These are phyloP conservation scores for Brachylomia viminalis DNA, from an alignment of 2,888 invertebrate genomes.

Conservation along the genomic window DNA sequence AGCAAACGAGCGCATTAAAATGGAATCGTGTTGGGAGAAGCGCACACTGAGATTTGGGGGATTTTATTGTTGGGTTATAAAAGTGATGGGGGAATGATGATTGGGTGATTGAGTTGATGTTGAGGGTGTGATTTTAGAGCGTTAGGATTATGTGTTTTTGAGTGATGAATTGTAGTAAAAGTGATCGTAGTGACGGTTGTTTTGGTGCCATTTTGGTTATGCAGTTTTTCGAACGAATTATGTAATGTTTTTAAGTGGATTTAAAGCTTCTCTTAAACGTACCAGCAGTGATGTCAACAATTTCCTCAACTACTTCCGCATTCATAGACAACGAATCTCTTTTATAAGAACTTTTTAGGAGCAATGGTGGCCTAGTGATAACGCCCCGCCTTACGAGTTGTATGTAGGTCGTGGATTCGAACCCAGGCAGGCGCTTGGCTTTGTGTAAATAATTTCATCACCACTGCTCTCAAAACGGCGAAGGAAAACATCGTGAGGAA, in stretches of 20 bases:
- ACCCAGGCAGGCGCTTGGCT: too few relatives aligned
- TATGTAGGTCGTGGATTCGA: too few relatives aligned
- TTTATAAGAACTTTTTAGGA: too few relatives aligned
- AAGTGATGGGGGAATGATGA: conserved; percentile 27
- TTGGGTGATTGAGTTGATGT: conserved; percentile 25
- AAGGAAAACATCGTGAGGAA: too few relatives aligned
- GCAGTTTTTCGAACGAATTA: not conserved
- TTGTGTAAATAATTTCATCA: too few relatives aligned
- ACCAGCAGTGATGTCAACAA: not conserved
- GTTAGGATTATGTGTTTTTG: not conserved
- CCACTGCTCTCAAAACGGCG: too few relatives aligned
- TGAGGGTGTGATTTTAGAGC: conserved; percentile 28
- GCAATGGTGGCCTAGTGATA: too few relatives aligned
- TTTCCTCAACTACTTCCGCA: not conserved
- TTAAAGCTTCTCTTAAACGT: not conserved
- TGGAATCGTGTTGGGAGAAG: conserved; percentile 53
- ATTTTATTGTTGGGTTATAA: conserved; percentile 47
- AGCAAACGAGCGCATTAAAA: conserved; percentile 71
- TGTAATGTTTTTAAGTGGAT: not conserved
- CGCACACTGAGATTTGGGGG: conserved; percentile 49
- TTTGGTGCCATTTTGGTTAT: not conserved
- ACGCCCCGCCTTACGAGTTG: too few relatives aligned
- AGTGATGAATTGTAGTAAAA: not conserved
- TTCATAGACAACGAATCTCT: not conserved
- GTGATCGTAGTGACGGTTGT: not conserved